Conservation (phyloP, 2,888 invertebrate species). For the Steinernema hermaphroditum region DNA sequence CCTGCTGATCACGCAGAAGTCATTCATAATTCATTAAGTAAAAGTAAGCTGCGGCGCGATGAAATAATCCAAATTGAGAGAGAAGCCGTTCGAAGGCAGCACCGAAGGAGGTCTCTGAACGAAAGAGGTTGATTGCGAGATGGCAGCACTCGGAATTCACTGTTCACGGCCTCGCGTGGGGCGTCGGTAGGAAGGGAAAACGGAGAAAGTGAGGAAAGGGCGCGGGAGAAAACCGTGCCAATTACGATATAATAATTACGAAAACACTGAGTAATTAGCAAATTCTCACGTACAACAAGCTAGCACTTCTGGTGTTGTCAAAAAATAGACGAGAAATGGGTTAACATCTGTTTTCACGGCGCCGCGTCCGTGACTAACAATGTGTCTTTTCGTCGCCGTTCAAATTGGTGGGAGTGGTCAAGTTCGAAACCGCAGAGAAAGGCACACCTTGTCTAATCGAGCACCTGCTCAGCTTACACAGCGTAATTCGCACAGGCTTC, state of each 20-base stretch:
- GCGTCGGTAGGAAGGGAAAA: no score
- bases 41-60: conserved; percentile 6
- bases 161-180: neutral
- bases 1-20: conserved; percentile 16
- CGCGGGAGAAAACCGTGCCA: neutral
- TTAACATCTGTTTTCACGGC: conserved; percentile 15
- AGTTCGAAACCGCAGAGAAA: neutral
- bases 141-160: no score
- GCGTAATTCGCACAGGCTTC: no score
- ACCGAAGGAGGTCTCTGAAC: conserved; percentile 2
- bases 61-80: conserved; percentile 22
- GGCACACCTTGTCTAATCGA: neutral
- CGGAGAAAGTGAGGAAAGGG: no score
- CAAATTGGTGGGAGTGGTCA: conserved; percentile 11
- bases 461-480: no score
- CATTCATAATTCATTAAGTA: conserved; percentile 26
- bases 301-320: neutral
- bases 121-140: neutral
- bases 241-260: neutral
- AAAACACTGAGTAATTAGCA: neutral
- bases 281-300: conserved; percentile 2
- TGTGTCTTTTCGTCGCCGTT: conserved; percentile 8
- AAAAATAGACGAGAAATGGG: neutral
- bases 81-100: neutral
- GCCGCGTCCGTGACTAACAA: neutral